Evolutionary conservation across 2,888 invertebrate genomes (phyloP).

Genomic region (Sinohyriopsis cumingii): DNA sequence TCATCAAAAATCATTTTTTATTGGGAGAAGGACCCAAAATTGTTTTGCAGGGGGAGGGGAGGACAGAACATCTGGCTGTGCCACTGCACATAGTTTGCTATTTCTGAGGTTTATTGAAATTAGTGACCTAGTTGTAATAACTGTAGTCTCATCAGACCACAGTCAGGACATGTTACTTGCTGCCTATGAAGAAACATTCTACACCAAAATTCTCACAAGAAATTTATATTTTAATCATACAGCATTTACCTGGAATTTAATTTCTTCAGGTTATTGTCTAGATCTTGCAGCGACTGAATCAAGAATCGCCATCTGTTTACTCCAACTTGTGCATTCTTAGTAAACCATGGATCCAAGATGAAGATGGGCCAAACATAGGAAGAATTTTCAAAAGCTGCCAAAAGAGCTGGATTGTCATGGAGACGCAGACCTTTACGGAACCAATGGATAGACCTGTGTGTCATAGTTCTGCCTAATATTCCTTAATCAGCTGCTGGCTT

Average conservation of each 20-base stretch:
- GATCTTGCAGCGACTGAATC: slow-evolving; percentile 86
- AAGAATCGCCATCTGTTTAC: slow-evolving; percentile 87
- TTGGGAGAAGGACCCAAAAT: too few species aligned
- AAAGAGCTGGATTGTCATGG: slow-evolving; percentile 88
- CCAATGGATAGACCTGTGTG: slow-evolving; percentile 81
- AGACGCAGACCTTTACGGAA: slow-evolving; percentile 89
- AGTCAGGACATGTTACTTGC: too few species aligned
- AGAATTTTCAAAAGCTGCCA: slow-evolving; percentile 81
- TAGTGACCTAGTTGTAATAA: too few species aligned
- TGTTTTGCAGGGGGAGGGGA: too few species aligned
- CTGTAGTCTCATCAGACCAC: too few species aligned
- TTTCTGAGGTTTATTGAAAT: too few species aligned
- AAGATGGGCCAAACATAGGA: slow-evolving; percentile 89
- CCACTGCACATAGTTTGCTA: too few species aligned
- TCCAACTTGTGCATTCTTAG: slow-evolving; percentile 87
- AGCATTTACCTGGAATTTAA: slow-evolving; percentile 80
- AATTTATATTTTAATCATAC: neutral
- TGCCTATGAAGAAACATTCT: too few species aligned
- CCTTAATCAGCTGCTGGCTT: too few species aligned
- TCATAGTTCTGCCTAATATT: slow-evolving; percentile 17
- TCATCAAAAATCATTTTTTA: too few species aligned
- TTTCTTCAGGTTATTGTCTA: slow-evolving; percentile 84
- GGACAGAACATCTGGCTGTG: too few species aligned
- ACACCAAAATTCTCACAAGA: too few species aligned
- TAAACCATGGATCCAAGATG: slow-evolving; percentile 91